phyloP scores from a whole-genome alignment of 2,888 invertebrate genomes.

The Kryphioiulus occultus region DNA sequence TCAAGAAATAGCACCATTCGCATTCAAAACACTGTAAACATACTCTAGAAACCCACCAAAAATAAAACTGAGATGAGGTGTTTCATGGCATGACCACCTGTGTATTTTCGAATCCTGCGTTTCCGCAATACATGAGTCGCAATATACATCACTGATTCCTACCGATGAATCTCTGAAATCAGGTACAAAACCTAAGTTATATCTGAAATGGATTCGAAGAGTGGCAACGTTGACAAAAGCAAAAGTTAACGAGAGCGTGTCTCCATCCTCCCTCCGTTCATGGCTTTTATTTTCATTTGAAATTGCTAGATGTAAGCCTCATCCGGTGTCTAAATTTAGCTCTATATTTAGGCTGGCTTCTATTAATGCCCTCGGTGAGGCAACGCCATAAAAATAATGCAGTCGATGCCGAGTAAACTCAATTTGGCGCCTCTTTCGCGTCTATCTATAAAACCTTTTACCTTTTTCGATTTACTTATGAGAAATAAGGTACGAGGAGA shows the following conservation, averaged over 20 bases:
- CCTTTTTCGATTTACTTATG: conserved; percentile 18
- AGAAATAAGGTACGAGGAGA: conserved; percentile 1
- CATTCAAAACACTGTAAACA: too few relatives aligned
- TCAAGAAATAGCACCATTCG: too few relatives aligned
- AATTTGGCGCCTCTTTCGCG: conserved; percentile 2
- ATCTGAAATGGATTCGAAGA: not conserved
- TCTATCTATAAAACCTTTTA: conserved; percentile 19
- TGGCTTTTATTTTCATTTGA: not conserved
- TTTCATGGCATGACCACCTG: too few relatives aligned
- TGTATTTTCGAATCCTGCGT: too few relatives aligned
- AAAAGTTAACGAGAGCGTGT: not conserved
- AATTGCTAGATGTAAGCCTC: not conserved
- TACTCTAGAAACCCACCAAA: too few relatives aligned
- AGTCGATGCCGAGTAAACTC: conserved; percentile 7
- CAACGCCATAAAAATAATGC: not conserved
- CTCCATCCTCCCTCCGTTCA: too few relatives aligned
- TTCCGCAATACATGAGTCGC: too few relatives aligned
- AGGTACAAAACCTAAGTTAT: not conserved
- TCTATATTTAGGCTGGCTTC: not conserved
- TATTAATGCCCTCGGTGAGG: not conserved
- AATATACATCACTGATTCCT: too few relatives aligned
- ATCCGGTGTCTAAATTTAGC: conserved; percentile 1
- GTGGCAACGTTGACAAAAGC: not conserved
- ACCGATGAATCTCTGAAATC: not conserved
- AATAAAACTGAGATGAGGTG: too few relatives aligned